These are phyloP conservation scores for Siphamia tubifer DNA, from an alignment of 2,113 vertebrate species.

Conservation along the genomic window DNA sequence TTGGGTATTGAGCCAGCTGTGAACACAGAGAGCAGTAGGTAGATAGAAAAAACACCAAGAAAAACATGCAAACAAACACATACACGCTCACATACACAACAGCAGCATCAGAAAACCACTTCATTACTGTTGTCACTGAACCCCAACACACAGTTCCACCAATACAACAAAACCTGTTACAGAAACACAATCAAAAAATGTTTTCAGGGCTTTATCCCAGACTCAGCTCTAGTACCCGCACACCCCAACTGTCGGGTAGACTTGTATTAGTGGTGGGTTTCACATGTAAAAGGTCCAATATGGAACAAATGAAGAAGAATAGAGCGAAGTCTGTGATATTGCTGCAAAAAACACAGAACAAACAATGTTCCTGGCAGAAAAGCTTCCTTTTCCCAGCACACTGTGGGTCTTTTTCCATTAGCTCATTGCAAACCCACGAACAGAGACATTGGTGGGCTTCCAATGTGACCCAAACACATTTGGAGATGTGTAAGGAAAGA, in stretches of 20 bases:
- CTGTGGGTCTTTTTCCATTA: conserved; percentile 70
- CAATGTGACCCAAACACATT: conserved; percentile 65
- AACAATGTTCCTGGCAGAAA: conserved; percentile 66
- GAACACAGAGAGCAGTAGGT: conserved; percentile 66
- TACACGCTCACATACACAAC: not conserved
- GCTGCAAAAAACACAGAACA: conserved; percentile 54
- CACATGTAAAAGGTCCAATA: conserved; percentile 4
- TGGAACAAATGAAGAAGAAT: conserved; percentile 38
- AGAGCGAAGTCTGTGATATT: conserved; percentile 67
- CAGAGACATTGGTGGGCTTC: conserved; percentile 60
- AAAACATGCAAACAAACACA: not conserved
- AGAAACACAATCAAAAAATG: conserved; percentile 42
- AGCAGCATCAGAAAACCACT: conserved; percentile 1
- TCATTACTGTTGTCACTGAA: conserved; percentile 30
- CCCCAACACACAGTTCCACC: conserved; percentile 47
- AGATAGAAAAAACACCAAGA: conserved; percentile 35
- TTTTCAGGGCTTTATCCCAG: conserved; percentile 36
- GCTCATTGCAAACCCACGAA: conserved; percentile 71
- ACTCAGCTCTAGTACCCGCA: conserved; percentile 41
- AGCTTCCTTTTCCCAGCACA: conserved; percentile 63
- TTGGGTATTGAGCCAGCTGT: conserved; percentile 96
- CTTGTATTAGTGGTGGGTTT: conserved; percentile 3
- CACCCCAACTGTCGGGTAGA: not conserved
- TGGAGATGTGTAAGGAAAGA: conserved; percentile 57
- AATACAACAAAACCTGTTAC: conserved; percentile 21